Conservation (phyloP, 2,888 invertebrate species). For the Parapristionchus giblindavisi region DNA sequence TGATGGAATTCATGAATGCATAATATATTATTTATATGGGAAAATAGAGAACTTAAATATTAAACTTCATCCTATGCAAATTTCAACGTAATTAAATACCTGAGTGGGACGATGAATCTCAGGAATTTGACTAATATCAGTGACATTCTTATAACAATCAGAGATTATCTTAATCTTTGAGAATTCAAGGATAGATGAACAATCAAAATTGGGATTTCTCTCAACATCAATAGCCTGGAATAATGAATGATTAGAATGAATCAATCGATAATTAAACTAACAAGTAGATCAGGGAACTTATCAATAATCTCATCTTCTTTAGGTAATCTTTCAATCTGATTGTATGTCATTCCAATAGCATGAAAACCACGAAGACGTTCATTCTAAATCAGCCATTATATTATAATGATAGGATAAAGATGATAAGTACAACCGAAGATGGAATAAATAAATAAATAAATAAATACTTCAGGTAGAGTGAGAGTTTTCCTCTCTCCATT, state of each 20-base stretch:
- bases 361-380: constrained; percentile 60
- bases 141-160: constrained; percentile 54
- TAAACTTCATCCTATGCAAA: too few relatives aligned
- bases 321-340: constrained; percentile 57
- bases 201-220: constrained; percentile 62
- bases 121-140: constrained; percentile 52
- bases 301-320: constrained; percentile 56
- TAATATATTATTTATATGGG: too few relatives aligned
- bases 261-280: too few relatives aligned
- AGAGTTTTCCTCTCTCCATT: constrained; percentile 56
- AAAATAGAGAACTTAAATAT: too few relatives aligned
- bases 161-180: constrained; percentile 53
- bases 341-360: constrained; percentile 60
- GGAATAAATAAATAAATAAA: background rate
- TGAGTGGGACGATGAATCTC: constrained; percentile 49
- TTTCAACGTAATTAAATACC: too few relatives aligned
- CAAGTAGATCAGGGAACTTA: constrained; percentile 64
- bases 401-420: too few relatives aligned
- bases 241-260: background rate
- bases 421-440: background rate
- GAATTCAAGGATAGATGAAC: constrained; percentile 52
- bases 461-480: constrained; percentile 49
- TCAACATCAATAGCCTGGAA: constrained; percentile 64
- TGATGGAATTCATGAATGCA: too few relatives aligned
- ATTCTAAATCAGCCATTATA: too few relatives aligned